Evolutionary conservation across 2,888 invertebrate species (phyloP), one percentile per base, ranked within the genome.

Genomic region (Graphium colonna): DNA sequence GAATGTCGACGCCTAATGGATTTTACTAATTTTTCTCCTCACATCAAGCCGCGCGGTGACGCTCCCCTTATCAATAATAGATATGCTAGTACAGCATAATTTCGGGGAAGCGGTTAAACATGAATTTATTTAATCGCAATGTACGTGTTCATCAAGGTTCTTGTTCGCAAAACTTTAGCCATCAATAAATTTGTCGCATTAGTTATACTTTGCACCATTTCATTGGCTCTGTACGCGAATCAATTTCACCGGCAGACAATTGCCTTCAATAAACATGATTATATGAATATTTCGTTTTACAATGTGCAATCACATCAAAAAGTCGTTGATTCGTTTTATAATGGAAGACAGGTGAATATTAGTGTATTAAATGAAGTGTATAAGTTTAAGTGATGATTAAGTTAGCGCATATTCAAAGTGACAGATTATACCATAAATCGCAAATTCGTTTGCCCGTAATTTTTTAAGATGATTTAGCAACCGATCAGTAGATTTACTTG

Each of bases 291-390:
- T 33, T 21, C 31, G 13, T 16, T 45, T 10, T 40, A 40, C 40
- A 26, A 17, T 10, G 13, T 33, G 31, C 17, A 26, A 10, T 48
- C 44, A 26, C 59, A 60, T 38, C 21, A 7, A 18, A 47, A 58
- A 33, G 55, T 63, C 5, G 58, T 75, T 9, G 46, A 62, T 5
- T 51, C 51, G 13, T 77, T 63, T 64, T 73, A 65, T 54, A 59
- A 60, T 41, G 55, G 55, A 45, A 62, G 77, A 45, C 46, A 64
- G 68, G 79, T 79, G 39, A 68, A 68, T 60, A 12, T 21, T 42
- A 21, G 21, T 46, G 3, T 12, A n/a, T 50, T 10, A 31, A 33
- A 9, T 50, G 31, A 26, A 18, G 21, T 21, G 21, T 38, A 21
- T 5, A 26, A 3, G 12, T n/a, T n/a, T n/a, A 21, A 47, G 13